These are phyloP conservation scores for Aulostomus chinensis DNA, from an alignment of 2,797 vertebrate species.

Conservation along the genomic window DNA sequence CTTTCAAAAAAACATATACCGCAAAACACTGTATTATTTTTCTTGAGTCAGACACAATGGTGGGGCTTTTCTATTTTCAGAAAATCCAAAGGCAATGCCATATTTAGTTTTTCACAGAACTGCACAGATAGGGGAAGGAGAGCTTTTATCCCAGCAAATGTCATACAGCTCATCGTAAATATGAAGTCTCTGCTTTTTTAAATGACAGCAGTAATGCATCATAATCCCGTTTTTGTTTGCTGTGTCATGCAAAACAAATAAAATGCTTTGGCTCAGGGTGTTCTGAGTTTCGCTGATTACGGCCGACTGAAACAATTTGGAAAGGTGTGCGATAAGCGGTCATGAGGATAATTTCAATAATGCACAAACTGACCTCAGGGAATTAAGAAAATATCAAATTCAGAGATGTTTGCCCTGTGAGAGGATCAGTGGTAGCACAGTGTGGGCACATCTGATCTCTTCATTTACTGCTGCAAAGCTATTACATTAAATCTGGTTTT, in stretches of 20 bases:
- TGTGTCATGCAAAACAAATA: slow-evolving; percentile 7
- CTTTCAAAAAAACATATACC: too few relatives aligned
- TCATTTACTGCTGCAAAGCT: slow-evolving; percentile 5
- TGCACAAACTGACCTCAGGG: neutral
- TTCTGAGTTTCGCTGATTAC: slow-evolving; percentile 15
- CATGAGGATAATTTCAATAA: slow-evolving; percentile 8
- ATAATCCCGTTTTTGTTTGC: slow-evolving; percentile 15
- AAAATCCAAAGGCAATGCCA: too few relatives aligned
- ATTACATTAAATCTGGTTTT: neutral
- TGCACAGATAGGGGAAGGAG: too few relatives aligned
- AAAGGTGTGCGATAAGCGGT: neutral
- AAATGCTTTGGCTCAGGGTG: slow-evolving; percentile 2
- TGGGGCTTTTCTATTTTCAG: too few relatives aligned
- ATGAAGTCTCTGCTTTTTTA: slow-evolving; percentile 19
- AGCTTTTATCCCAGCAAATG: too few relatives aligned
- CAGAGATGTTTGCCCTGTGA: neutral
- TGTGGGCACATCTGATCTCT: too few relatives aligned
- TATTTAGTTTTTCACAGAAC: too few relatives aligned
- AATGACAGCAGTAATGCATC: slow-evolving; percentile 16
- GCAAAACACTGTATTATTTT: too few relatives aligned
- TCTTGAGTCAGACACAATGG: too few relatives aligned
- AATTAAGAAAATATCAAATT: neutral
- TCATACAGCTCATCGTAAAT: too few relatives aligned
- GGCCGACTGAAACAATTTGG: slow-evolving; percentile 10
- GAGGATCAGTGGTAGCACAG: too few relatives aligned